A percentile compares a stretch with the other conserved stretches of the same genome.
These are phyloP conservation scores for Spilarctia lutea DNA, from an alignment of 2,888 invertebrate species.

Conservation along the genomic window DNA sequence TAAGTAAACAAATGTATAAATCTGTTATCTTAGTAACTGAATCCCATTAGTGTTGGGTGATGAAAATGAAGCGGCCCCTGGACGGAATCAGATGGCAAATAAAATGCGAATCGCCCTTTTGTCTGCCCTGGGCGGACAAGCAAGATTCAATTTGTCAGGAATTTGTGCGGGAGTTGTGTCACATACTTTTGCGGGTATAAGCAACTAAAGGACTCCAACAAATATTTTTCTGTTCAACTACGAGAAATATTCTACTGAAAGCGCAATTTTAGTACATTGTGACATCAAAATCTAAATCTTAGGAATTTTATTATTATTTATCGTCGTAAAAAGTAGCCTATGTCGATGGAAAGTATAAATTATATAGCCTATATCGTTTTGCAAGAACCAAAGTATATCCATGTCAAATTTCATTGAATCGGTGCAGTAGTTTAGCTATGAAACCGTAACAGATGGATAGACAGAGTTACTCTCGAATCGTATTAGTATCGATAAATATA, in stretches of 20 bases:
- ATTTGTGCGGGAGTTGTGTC: slow-evolving; percentile 57
- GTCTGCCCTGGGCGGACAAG: slow-evolving; percentile 75
- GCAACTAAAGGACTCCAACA: not conserved
- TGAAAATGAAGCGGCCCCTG: slow-evolving; percentile 66
- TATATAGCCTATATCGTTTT: too few relatives aligned
- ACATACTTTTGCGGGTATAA: not conserved
- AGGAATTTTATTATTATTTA: too few relatives aligned
- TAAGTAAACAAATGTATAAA: slow-evolving; percentile 30
- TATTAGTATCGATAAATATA: too few relatives aligned
- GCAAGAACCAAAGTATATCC: too few relatives aligned
- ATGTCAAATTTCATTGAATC: too few relatives aligned
- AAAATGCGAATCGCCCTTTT: slow-evolving; percentile 80
- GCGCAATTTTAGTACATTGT: not conserved
- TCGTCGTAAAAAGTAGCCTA: too few relatives aligned
- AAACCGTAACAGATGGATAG: too few relatives aligned
- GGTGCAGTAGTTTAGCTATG: too few relatives aligned
- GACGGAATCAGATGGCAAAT: slow-evolving; percentile 79
- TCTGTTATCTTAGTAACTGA: slow-evolving; percentile 64
- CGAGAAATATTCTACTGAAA: not conserved
- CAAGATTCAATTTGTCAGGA: slow-evolving; percentile 84
- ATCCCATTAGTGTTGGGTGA: slow-evolving; percentile 70
- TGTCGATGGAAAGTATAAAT: too few relatives aligned
- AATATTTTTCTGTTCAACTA: not conserved
- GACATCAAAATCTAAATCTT: not conserved
- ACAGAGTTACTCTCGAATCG: too few relatives aligned